These are phyloP conservation scores for Seriola quinqueradiata DNA, from an alignment of 2,113 vertebrate species.

Conservation along the genomic window DNA sequence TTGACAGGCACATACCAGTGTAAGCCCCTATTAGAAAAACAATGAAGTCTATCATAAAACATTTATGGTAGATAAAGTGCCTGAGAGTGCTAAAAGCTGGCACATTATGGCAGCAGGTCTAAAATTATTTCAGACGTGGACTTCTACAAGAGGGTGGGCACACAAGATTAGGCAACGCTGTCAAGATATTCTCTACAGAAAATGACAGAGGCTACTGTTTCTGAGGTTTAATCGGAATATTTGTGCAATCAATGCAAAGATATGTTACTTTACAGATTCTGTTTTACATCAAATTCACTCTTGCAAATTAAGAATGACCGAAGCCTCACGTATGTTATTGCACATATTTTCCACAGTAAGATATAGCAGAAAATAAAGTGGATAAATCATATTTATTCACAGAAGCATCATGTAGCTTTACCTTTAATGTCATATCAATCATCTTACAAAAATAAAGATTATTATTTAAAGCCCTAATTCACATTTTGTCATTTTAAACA, in stretches of 20 bases:
- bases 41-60: constrained; percentile 80
- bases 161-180: constrained; percentile 22
- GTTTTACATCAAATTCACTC: background rate
- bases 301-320: constrained; percentile 1
- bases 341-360: background rate
- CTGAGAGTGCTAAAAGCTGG: constrained; percentile 60
- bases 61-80: constrained; percentile 78
- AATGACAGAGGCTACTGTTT: constrained; percentile 14
- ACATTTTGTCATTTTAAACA: background rate
- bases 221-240: constrained; percentile 39
- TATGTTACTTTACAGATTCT: background rate
- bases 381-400: constrained; percentile 36
- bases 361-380: constrained; percentile 27
- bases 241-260: constrained; percentile 14
- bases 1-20: constrained; percentile 70
- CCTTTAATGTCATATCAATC: constrained; percentile 5
- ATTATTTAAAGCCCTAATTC: background rate
- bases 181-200: constrained; percentile 11
- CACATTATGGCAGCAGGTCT: constrained; percentile 53
- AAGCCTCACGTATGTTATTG: background rate
- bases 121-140: constrained; percentile 60
- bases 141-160: constrained; percentile 12
- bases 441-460: constrained; percentile 44
- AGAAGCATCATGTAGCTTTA: constrained; percentile 15
- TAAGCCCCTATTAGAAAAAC: constrained; percentile 76